These are phyloP conservation scores for Bombylius major DNA, from an alignment of 2,888 invertebrate species.

Conservation along the genomic window DNA sequence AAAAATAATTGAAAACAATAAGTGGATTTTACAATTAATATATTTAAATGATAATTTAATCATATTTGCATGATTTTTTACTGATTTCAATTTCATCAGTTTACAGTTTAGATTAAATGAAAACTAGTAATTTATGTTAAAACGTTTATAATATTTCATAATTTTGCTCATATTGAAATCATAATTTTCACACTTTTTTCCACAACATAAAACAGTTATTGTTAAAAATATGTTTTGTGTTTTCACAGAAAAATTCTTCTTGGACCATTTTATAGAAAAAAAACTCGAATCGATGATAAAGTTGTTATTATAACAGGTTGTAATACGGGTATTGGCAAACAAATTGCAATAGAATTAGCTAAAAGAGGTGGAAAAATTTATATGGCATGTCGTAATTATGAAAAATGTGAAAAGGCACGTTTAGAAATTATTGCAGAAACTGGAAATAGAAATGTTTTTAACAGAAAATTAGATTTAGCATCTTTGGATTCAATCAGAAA, in stretches of 20 bases:
- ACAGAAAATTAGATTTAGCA: conserved; percentile 31
- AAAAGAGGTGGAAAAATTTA: conserved; percentile 47
- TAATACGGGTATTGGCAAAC: conserved; percentile 62
- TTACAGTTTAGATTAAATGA: too few relatives aligned
- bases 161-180: too few relatives aligned
- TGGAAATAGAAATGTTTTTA: conserved; percentile 56
- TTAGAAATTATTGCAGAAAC: conserved; percentile 56
- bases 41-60: too few relatives aligned
- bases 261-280: conserved; percentile 10
- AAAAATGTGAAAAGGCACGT: conserved; percentile 29
- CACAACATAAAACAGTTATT: too few relatives aligned
- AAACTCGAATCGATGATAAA: conserved; percentile 41
- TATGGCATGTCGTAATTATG: conserved; percentile 4
- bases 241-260: background rate
- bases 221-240: too few relatives aligned
- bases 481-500: conserved; percentile 38
- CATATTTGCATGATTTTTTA: too few relatives aligned
- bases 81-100: too few relatives aligned
- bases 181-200: too few relatives aligned
- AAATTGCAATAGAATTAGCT: conserved; percentile 53
- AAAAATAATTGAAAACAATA: too few relatives aligned
- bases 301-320: conserved; percentile 60
- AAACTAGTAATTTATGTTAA: too few relatives aligned
- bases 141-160: too few relatives aligned
- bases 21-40: too few relatives aligned